Base-by-base conservation (phyloP, 2,888 invertebrate species). In the Hymenopus coronatus region DNA sequence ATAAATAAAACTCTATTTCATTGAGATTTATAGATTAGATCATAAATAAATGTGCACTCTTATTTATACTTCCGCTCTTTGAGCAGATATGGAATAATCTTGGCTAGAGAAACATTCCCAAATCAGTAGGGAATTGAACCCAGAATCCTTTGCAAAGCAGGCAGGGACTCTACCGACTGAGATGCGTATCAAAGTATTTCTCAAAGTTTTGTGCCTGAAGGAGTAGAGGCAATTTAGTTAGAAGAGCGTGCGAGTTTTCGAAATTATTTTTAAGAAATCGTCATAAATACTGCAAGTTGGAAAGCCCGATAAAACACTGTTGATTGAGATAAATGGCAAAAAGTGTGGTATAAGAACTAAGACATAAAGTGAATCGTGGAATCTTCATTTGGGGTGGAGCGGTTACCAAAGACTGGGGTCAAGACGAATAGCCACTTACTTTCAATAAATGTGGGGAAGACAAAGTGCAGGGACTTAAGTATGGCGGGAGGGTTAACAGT, bases 381-480 rank as follows among this genome's bases (percentile, higher is more conserved):
- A 33, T 30, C 28, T 81, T 82, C 30, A 82, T 14, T 28, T 15
- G 28, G 84, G 81, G 81, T 25, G 86, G 28, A n/a, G 28, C 46
- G 7, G 85, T 25, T 20, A 70, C 54, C 54, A 70, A 30, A 33
- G 84, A n/a, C 25, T n/a, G 30, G 46, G 85, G 33, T 85, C 70
- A 87, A 87, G 87, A 87, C 82, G n/a, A 14, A 87, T 87, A 40
- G 70, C 87, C 87, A 87, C 87, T 87, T 87, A 87, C 28, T 87
- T 87, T 87, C 87, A 87, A 87, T 87, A 87, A 87, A 30, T 87
- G 27, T 70, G 30, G 81, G 33, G 81, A 86, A 87, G 87, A 87
- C 87, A 87, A 87, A 87, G 87, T 87, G 54, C 20, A 81, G 86
- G 28, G 86, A 27, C 33, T 40, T 30, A 84, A 84, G 84, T 84